phyloP scores from a whole-genome alignment of 2,888 invertebrate species.

The Aradus depressus region DNA sequence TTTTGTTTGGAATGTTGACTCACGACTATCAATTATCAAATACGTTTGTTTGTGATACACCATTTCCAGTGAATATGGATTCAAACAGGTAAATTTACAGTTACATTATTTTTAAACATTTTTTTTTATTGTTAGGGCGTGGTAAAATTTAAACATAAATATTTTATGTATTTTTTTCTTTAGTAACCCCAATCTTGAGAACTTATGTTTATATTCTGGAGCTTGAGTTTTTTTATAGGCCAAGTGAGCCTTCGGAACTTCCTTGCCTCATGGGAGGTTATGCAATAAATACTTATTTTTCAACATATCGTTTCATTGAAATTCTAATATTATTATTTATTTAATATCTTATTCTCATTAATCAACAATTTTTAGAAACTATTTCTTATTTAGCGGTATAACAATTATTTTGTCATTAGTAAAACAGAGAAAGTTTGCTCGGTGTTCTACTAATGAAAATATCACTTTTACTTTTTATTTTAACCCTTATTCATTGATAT shows the following conservation, averaged over 20 bases:
- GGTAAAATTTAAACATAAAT: background rate
- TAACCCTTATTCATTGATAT: too few species aligned
- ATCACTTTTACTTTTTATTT: too few species aligned
- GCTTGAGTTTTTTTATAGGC: conserved; percentile 9
- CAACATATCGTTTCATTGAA: conserved; percentile 1
- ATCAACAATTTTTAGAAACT: too few species aligned
- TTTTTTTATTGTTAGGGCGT: conserved; percentile 1
- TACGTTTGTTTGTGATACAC: conserved; percentile 17
- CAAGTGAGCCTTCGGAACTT: conserved; percentile 5
- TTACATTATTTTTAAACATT: background rate
- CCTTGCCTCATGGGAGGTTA: conserved; percentile 17
- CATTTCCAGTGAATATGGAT: conserved; percentile 17
- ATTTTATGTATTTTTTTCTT: background rate
- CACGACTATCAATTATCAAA: conserved; percentile 22
- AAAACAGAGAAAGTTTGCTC: too few species aligned
- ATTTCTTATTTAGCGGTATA: too few species aligned
- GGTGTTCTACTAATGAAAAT: too few species aligned
- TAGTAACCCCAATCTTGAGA: background rate
- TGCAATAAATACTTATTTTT: conserved; percentile 11
- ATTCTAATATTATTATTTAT: too few species aligned
- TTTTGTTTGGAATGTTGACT: conserved; percentile 31
- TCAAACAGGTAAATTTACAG: conserved; percentile 19
- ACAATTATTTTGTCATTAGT: too few species aligned
- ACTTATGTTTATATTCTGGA: background rate
- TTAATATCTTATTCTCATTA: too few species aligned